Evolutionary conservation across 2,113 vertebrate species (phyloP).

Genomic region (Notothenia rossii): DNA sequence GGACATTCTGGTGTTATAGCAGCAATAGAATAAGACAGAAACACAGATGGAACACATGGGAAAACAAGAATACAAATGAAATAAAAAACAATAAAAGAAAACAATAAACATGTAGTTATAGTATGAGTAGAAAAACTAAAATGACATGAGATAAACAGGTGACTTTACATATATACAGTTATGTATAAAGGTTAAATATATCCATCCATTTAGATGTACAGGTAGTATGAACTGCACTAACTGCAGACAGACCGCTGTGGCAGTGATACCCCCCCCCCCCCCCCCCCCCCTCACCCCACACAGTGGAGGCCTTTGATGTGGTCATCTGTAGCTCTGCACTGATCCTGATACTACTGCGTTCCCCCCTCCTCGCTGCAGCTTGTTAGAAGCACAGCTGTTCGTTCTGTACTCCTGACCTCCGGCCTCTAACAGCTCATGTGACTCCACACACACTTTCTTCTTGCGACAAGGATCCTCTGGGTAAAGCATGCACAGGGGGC

Average conservation of each 20-base stretch:
- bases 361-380: constrained; percentile 32
- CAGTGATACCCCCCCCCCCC: too few relatives aligned
- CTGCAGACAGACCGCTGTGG: constrained; percentile 33
- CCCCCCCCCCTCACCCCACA: constrained; percentile 24
- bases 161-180: too few relatives aligned
- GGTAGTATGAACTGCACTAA: constrained; percentile 30
- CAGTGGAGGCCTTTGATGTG: constrained; percentile 63
- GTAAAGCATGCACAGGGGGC: not conserved
- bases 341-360: constrained; percentile 39
- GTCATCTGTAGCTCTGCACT: constrained; percentile 49
- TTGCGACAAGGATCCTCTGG: constrained; percentile 4
- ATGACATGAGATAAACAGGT: too few relatives aligned
- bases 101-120: too few relatives aligned
- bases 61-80: too few relatives aligned
- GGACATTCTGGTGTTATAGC: too few relatives aligned
- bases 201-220: too few relatives aligned
- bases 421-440: constrained; percentile 26
- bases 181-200: too few relatives aligned
- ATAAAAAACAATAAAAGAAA: too few relatives aligned
- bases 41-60: too few relatives aligned
- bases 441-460: constrained; percentile 28
- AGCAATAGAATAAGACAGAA: too few relatives aligned
- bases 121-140: too few relatives aligned
- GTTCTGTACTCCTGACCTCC: constrained; percentile 45
- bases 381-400: constrained; percentile 60